Conservation (phyloP, 2,888 invertebrate genomes). For the Gnatocerus cornutus region DNA sequence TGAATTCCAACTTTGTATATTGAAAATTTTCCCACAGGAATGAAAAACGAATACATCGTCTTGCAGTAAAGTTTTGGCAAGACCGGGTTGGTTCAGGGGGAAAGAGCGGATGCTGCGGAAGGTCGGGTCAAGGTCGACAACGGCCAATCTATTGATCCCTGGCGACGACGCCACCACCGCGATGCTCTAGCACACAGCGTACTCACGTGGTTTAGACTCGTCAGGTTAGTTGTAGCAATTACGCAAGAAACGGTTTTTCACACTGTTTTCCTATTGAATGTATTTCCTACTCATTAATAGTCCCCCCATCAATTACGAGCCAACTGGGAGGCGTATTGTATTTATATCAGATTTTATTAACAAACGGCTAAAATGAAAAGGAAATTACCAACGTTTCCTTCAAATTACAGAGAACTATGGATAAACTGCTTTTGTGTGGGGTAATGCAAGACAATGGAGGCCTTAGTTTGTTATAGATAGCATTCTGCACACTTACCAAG, state of each 20-base stretch:
- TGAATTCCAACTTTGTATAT: conserved; percentile 12
- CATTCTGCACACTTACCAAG: conserved; percentile 65
- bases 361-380: conserved; percentile 34
- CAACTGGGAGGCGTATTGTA: conserved; percentile 20
- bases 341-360: conserved; percentile 39
- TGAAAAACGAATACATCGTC: conserved; percentile 37
- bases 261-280: background rate
- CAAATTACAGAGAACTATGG: conserved; percentile 27
- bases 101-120: conserved; percentile 63
- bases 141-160: conserved; percentile 68
- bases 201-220: conserved; percentile 44
- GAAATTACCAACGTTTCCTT: conserved; percentile 35
- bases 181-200: conserved; percentile 52
- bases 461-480: background rate
- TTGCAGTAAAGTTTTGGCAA: conserved; percentile 45
- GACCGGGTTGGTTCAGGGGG: conserved; percentile 40
- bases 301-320: conserved; percentile 7
- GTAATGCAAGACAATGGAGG: conserved; percentile 11
- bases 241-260: background rate
- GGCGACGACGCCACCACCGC: conserved; percentile 58
- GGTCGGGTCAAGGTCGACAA: conserved; percentile 68
- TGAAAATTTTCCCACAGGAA: conserved; percentile 20
- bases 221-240: conserved; percentile 26
- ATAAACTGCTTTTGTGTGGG: conserved; percentile 15
- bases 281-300: conserved; percentile 9